These are phyloP conservation scores for Epinephelus awoara DNA, from an alignment of 2,797 vertebrate genomes.

Conservation along the genomic window DNA sequence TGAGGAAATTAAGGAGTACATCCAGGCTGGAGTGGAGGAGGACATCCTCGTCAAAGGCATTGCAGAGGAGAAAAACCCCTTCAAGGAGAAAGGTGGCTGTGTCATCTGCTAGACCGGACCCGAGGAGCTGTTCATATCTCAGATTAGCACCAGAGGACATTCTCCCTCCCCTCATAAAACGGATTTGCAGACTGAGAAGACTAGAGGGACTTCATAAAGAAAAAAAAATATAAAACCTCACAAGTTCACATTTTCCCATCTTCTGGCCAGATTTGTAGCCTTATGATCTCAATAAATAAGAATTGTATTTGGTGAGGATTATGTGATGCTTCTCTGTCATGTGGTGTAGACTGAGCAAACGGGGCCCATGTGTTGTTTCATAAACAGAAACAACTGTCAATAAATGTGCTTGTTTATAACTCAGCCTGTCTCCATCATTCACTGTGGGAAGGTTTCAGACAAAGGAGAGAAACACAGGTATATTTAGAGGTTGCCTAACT, in stretches of 20 bases:
- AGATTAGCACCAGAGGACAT: constrained; percentile 78
- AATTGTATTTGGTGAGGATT: constrained; percentile 56
- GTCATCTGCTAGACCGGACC: constrained; percentile 89
- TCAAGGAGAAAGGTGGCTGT: constrained; percentile 98
- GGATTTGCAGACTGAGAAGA: constrained; percentile 72
- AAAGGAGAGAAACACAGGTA: constrained; percentile 14
- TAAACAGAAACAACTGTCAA: constrained; percentile 61
- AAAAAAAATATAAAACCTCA: constrained; percentile 52
- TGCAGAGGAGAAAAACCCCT: constrained; percentile 97
- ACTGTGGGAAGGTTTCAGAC: constrained; percentile 29
- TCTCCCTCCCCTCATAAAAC: constrained; percentile 55
- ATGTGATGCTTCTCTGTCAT: constrained; percentile 52
- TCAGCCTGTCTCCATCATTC: constrained; percentile 58
- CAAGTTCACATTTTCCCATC: constrained; percentile 44
- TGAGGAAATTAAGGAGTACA: constrained; percentile 96
- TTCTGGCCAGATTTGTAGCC: constrained; percentile 58
- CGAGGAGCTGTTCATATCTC: constrained; percentile 70
- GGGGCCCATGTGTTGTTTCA: constrained; percentile 60
- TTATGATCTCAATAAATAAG: constrained; percentile 72
- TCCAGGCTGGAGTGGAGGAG: constrained; percentile 91
- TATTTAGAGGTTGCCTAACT: background rate
- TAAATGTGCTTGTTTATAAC: constrained; percentile 76
- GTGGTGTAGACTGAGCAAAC: constrained; percentile 52
- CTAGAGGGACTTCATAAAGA: constrained; percentile 65
- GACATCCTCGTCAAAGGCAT: constrained; percentile 96